Base-by-base conservation (phyloP, 2,888 invertebrate genomes). In the Automeris io region DNA sequence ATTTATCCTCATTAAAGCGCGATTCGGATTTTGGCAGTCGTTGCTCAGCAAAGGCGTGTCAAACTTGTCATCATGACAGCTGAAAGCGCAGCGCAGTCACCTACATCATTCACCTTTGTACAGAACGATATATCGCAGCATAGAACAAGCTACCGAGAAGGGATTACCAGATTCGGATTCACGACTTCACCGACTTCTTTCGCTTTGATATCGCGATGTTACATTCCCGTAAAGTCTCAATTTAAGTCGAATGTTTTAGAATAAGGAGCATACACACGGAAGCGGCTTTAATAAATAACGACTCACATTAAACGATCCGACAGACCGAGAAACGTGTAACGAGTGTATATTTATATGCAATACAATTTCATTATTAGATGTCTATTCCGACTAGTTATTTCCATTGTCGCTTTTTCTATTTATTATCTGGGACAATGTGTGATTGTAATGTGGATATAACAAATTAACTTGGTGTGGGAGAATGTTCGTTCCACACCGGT, bases 371-470 rank as follows among this genome's bases (percentile, higher is more conserved):
- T 83, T 82, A 85, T 85, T 82, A 81, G 80, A 72, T 71, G 69
- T 78, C 78, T 83, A 81, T 81, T 74, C 77, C 29, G 73, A 71
- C 71, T 82, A 68, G 77, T 79, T 80, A 82, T 73, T 77, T 61
- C 81, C 76, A 82, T 86, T 85, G 85, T 85, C 80, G 80, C 79
- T 78, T 80, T 83, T 82, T 79, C 78, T 79, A 81, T 83, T 82
- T 83, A 82, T 80, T 85, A 79, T 63, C 73, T 64, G 60, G 64
- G 72, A 81, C 78, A 81, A 78, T 79, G 72, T 82, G 73, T 85
- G 77, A 81, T 86, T 85, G 85, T 82, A 76, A 77, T 78, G 80
- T 76, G 68, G 70, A 72, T 71, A 73, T 79, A 77, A 75, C 71
- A 73, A 77, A 77, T 74, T 75, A 70, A 68, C 29, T 16, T 60